phyloP scores from a whole-genome alignment of 2,888 invertebrate genomes.

The Laspeyria flexula region DNA sequence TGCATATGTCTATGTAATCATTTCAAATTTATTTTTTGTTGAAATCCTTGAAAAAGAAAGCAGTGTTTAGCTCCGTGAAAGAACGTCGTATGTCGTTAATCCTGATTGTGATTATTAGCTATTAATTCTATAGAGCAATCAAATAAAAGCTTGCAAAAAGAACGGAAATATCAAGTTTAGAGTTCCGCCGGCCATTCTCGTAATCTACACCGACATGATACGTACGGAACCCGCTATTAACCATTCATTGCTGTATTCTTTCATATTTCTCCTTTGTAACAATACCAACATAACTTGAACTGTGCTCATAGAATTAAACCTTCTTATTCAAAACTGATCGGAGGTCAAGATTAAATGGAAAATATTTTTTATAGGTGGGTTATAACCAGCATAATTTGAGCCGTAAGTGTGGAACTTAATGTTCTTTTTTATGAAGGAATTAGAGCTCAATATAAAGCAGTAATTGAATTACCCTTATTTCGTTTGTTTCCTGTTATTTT shows the following conservation, averaged over 20 bases:
- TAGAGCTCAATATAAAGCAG: slow-evolving; percentile 46
- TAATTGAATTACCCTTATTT: slow-evolving; percentile 74
- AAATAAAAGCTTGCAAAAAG: slow-evolving; percentile 31
- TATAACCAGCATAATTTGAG: slow-evolving; percentile 4
- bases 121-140: slow-evolving; percentile 8
- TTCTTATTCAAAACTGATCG: slow-evolving; percentile 2
- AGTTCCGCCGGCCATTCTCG: slow-evolving; percentile 62
- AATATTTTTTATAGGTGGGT: slow-evolving; percentile 45
- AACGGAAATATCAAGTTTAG: slow-evolving; percentile 75
- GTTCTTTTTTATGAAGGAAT: neutral
- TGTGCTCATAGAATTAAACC: neutral
- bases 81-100: too few species aligned
- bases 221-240: slow-evolving; percentile 66
- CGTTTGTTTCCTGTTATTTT: slow-evolving; percentile 68
- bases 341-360: slow-evolving; percentile 48
- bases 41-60: too few species aligned
- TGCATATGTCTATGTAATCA: too few species aligned
- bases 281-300: slow-evolving; percentile 29
- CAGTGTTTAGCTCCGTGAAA: too few species aligned
- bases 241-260: slow-evolving; percentile 49
- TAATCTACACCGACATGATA: slow-evolving; percentile 76
- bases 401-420: neutral
- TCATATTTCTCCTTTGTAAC: slow-evolving; percentile 45
- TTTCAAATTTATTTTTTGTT: too few species aligned
- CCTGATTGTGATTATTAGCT: neutral